Base-by-base conservation (phyloP, 2,797 vertebrate species). In the Podarcis lilfordi region DNA sequence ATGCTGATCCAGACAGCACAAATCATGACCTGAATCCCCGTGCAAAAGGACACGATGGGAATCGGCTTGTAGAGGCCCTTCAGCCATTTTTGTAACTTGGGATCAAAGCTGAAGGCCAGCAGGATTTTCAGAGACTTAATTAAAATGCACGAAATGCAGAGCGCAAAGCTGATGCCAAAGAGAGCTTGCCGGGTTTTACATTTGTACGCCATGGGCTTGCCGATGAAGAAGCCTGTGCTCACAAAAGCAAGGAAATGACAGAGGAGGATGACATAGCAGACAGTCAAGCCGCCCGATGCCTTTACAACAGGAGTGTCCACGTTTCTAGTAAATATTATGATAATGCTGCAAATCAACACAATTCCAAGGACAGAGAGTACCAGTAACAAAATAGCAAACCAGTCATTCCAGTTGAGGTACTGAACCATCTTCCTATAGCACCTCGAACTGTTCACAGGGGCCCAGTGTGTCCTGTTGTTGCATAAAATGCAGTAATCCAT, bases 101-200 rank as follows among this genome's bases (percentile, higher is more conserved):
- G 97, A 81, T 98, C 97, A 72, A 98, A 97, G 89, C 98, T 98
- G 93, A 99, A 99, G 17, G 98, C 98, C 64, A 99, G 92, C 77
- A 98, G 94, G 94, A 99, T 98, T 96, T 98, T 98, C 82, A 98
- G 93, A 2, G 98, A 97, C 93, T 99, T 99, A 37, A 98, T 97
- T 94, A 99, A 96, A 95, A 98, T 98, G 91, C 98, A 98, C 43
- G 98, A 98, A 91, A 98, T 95, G 68, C 98, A 98, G 80, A 98
- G 94, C 2, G 98, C 96, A 90, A 98, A 99, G 93, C 98, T 99
- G 84, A 98, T 93, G 0, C 98, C 98, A 71, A 98, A 98, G 35
- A 98, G 85, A 5, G 96, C 97, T 94, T 99, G 98, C 10, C 97
- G 97, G 15, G 96, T 95, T 94, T 97, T 98, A 89, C 98, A 98